Evolutionary conservation across 1,140 invertebrate species (phyloP).

Genomic region (Hirudo medicinalis): DNA sequence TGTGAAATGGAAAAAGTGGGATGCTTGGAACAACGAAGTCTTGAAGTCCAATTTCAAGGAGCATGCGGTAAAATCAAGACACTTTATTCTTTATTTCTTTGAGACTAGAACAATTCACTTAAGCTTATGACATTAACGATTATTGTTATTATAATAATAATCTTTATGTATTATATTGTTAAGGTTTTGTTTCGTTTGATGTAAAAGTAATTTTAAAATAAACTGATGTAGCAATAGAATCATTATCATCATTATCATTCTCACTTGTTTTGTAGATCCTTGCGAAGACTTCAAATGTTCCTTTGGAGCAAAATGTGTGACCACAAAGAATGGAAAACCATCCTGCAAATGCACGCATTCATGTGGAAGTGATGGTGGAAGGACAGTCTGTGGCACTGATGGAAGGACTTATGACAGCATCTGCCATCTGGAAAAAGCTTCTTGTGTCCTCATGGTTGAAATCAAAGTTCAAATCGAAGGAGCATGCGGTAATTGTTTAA

Average conservation of each 20-base stretch:
- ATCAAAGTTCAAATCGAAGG: slow-evolving; percentile 64
- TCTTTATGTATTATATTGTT: background rate
- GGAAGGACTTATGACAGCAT: slow-evolving; percentile 67
- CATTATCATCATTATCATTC: too few relatives aligned
- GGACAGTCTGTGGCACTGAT: slow-evolving; percentile 65
- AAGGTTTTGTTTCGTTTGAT: background rate
- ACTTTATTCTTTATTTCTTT: background rate
- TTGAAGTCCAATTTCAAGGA: slow-evolving; percentile 66
- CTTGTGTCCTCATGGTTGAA: slow-evolving; percentile 49
- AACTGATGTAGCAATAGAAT: too few relatives aligned
- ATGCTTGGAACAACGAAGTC: slow-evolving; percentile 65
- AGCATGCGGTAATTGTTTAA: slow-evolving; percentile 49
- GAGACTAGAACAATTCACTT: background rate
- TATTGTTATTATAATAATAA: background rate
- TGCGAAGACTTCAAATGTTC: slow-evolving; percentile 59
- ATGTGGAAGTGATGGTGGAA: slow-evolving; percentile 45
- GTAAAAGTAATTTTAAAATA: background rate
- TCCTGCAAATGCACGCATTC: slow-evolving; percentile 63
- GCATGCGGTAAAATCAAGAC: slow-evolving; percentile 58
- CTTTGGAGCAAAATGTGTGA: slow-evolving; percentile 59
- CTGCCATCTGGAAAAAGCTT: slow-evolving; percentile 66
- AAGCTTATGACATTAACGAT: background rate
- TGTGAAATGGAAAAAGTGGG: slow-evolving; percentile 69
- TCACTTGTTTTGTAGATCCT: slow-evolving; percentile 48
- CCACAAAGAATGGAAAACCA: slow-evolving; percentile 56